Evolutionary conservation across 2,797 vertebrate genomes (phyloP).

Genomic region (Sphaeramia orbicularis): DNA sequence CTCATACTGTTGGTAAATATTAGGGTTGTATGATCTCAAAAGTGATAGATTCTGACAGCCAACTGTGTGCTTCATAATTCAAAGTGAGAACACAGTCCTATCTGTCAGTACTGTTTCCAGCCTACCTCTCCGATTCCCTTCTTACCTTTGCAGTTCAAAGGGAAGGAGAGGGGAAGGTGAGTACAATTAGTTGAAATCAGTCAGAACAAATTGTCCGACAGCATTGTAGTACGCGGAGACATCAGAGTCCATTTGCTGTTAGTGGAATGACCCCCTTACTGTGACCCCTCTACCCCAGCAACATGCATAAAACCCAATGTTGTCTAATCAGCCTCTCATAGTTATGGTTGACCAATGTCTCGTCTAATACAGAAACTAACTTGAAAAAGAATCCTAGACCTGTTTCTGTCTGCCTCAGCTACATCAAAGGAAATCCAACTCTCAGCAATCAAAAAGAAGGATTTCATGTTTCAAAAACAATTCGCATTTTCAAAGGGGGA

Average conservation of each 20-base stretch:
- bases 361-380: slow-evolving; percentile 65
- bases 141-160: slow-evolving; percentile 83
- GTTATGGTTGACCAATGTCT: slow-evolving; percentile 67
- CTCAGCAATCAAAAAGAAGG: slow-evolving; percentile 77
- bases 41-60: slow-evolving; percentile 70
- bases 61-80: slow-evolving; percentile 78
- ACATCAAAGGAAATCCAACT: slow-evolving; percentile 77
- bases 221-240: slow-evolving; percentile 51
- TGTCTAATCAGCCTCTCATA: slow-evolving; percentile 63
- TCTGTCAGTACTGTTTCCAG: slow-evolving; percentile 79
- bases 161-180: slow-evolving; percentile 82
- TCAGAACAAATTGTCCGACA: slow-evolving; percentile 85
- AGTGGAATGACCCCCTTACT: slow-evolving; percentile 61
- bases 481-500: slow-evolving; percentile 79
- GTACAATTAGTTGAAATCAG: slow-evolving; percentile 82
- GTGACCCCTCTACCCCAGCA: slow-evolving; percentile 50
- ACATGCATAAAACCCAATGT: slow-evolving; percentile 52
- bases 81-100: slow-evolving; percentile 78
- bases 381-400: slow-evolving; percentile 76
- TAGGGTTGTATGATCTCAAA: slow-evolving; percentile 65
- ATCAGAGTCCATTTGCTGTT: slow-evolving; percentile 71
- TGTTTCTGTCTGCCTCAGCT: slow-evolving; percentile 73
- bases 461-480: slow-evolving; percentile 84
- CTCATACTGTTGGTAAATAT: slow-evolving; percentile 70
- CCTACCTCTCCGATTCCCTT: slow-evolving; percentile 62